phyloP scores from a whole-genome alignment of 2,797 vertebrate genomes.

The Tachyglossus aculeatus region DNA sequence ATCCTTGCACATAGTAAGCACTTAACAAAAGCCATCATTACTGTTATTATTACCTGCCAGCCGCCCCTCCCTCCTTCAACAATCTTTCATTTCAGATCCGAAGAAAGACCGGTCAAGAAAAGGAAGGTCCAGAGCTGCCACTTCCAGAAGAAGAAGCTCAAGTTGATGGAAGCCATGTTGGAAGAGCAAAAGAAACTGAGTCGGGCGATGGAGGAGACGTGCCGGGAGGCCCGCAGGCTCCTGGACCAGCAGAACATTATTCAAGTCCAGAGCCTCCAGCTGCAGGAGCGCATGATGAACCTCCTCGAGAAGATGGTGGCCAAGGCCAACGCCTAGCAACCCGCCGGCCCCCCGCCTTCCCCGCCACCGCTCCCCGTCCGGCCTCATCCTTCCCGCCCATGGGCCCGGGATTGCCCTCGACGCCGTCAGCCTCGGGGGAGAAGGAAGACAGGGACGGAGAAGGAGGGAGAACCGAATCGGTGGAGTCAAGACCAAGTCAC shows the following conservation, averaged over 20 bases:
- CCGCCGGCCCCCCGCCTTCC: not conserved
- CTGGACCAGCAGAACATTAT: conserved; percentile 96
- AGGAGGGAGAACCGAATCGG: not conserved
- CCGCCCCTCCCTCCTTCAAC: accelerated
- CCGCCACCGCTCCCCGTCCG: not conserved
- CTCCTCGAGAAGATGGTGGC: conserved; percentile 94
- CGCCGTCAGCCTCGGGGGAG: not conserved
- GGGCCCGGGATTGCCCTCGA: not conserved
- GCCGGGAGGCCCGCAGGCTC: conserved; percentile 90
- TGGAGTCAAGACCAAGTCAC: not conserved
- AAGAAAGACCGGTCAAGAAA: conserved; percentile 80
- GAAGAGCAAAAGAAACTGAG: conserved; percentile 89
- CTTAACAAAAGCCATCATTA: no score
- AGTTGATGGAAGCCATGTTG: conserved; percentile 92
- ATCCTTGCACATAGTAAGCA: no score
- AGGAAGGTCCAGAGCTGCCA: conserved; percentile 76
- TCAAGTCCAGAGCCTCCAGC: conserved; percentile 94
- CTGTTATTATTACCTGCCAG: no score
- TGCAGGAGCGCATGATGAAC: conserved; percentile 98
- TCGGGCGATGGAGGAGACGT: conserved; percentile 92
- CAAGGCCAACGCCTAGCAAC: conserved; percentile 71
- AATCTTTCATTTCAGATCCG: conserved; percentile 69
- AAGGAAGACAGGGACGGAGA: not conserved
- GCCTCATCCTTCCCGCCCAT: not conserved
- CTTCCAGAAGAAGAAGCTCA: conserved; percentile 88